Evolutionary conservation across 2,888 invertebrate species (phyloP).

Genomic region (Tetanocera ferruginea): DNA sequence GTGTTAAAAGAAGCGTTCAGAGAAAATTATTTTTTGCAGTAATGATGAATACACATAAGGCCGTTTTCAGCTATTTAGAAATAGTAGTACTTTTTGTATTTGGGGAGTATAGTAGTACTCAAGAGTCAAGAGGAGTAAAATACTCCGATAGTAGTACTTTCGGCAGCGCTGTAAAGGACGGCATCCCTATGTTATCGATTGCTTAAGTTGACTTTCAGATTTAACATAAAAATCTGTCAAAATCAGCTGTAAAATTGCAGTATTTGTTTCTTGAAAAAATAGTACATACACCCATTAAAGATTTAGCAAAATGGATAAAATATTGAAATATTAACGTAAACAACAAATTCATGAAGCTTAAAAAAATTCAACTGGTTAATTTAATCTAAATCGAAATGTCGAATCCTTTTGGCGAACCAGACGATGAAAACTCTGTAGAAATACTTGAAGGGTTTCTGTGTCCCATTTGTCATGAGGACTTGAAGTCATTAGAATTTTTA

Average conservation of each 20-base stretch:
- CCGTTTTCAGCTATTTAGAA: too few relatives aligned
- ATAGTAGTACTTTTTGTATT: too few relatives aligned
- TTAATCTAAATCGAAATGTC: slow-evolving; percentile 48
- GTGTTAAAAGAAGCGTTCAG: too few relatives aligned
- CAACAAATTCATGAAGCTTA: neutral
- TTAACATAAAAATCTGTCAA: neutral
- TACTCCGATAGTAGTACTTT: too few relatives aligned
- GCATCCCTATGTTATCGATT: neutral
- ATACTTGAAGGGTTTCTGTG: slow-evolving; percentile 95
- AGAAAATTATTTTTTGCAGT: too few relatives aligned
- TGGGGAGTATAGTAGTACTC: too few relatives aligned
- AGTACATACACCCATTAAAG: neutral
- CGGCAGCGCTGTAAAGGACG: too few relatives aligned
- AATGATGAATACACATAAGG: too few relatives aligned
- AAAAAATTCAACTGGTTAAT: neutral
- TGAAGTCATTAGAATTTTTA: slow-evolving; percentile 85
- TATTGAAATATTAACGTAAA: neutral
- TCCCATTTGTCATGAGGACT: slow-evolving; percentile 93
- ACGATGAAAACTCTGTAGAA: slow-evolving; percentile 70
- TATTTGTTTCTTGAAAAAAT: neutral
- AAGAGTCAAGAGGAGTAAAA: too few relatives aligned
- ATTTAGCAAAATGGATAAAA: neutral
- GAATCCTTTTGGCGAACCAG: slow-evolving; percentile 64
- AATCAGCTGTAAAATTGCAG: neutral
- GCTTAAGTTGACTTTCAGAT: neutral